phyloP scores from a whole-genome alignment of 2,113 vertebrate species.

The Phoxinus phoxinus region DNA sequence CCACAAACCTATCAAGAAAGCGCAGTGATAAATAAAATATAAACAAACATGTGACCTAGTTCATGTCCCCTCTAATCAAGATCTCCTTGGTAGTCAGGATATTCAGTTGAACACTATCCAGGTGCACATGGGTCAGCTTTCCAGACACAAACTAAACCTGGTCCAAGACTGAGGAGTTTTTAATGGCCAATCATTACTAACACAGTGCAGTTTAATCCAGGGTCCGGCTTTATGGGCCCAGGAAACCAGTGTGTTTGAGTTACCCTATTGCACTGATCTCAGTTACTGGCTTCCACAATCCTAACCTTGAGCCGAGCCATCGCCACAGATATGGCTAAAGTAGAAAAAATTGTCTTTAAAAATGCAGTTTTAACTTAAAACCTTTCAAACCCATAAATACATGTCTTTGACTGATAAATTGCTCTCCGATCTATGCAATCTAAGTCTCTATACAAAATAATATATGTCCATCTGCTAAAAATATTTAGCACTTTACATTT shows the following conservation, averaged over 20 bases:
- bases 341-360: neutral
- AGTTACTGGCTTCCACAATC: neutral
- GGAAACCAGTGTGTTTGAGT: slow-evolving; percentile 26
- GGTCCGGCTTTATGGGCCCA: neutral
- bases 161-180: neutral
- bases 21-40: slow-evolving; percentile 25
- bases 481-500: slow-evolving; percentile 27
- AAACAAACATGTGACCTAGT: slow-evolving; percentile 20
- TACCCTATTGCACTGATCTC: slow-evolving; percentile 33
- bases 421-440: neutral
- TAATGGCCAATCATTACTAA: neutral
- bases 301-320: neutral
- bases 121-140: slow-evolving; percentile 5
- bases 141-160: neutral
- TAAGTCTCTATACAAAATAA: slow-evolving; percentile 23
- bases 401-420: neutral
- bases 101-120: neutral
- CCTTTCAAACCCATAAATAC: neutral
- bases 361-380: neutral
- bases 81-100: slow-evolving; percentile 35
- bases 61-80: slow-evolving; percentile 31
- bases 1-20: slow-evolving; percentile 32
- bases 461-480: slow-evolving; percentile 38
- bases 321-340: neutral
- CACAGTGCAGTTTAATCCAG: neutral